phyloP scores from a whole-genome alignment of 1,140 invertebrate genomes.

The Muscidifurax raptorellus region DNA sequence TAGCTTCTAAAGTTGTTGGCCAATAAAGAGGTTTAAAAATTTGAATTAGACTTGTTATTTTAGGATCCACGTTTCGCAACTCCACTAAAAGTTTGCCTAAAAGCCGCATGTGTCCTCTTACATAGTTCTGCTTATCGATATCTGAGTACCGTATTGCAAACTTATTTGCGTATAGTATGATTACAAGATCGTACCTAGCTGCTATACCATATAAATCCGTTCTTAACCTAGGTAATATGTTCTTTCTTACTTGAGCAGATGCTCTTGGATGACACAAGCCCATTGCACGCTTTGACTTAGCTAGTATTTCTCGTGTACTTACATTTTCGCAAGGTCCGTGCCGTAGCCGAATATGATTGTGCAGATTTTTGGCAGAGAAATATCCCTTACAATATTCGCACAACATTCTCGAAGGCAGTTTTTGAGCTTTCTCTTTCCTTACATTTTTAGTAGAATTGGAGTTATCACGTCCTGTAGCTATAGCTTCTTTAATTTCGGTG shows the following conservation, averaged over 20 bases:
- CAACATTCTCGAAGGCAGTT: no score
- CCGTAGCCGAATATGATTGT: no score
- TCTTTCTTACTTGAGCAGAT: background rate
- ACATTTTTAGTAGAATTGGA: background rate
- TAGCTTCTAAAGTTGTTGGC: background rate
- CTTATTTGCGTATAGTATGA: conserved; percentile 22
- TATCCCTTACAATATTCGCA: no score
- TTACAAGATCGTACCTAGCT: background rate
- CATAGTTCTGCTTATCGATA: background rate
- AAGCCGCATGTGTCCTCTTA: background rate
- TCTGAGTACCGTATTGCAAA: background rate
- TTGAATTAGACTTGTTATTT: background rate
- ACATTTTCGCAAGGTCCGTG: no score
- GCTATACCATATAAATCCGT: background rate
- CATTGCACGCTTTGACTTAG: background rate
- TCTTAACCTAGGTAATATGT: background rate
- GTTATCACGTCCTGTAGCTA: background rate
- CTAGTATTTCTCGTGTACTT: background rate
- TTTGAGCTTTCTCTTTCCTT: no score
- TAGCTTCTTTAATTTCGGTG: no score
- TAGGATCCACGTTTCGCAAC: background rate
- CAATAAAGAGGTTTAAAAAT: background rate
- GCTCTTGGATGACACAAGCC: background rate
- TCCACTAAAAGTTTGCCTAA: background rate
- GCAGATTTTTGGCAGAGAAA: no score